Base-by-base conservation (phyloP, 2,888 invertebrate species). In the Cryptops parisi region DNA sequence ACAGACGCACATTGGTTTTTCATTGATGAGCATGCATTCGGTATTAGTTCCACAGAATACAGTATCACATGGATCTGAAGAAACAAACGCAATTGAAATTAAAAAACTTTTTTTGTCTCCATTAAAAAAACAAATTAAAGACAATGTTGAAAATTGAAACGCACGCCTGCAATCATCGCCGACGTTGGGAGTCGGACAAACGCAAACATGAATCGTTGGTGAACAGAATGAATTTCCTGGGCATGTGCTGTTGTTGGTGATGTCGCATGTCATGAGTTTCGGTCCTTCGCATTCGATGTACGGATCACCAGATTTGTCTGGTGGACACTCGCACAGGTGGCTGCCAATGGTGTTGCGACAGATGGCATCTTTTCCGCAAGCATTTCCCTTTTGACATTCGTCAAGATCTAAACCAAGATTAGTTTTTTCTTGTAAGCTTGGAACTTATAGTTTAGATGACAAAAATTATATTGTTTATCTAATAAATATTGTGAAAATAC, bases 161-260 rank as follows among this genome's bases (percentile, higher is more conserved):
- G 25, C 47, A 47, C 86, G 90, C 70, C 89, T 78, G 63, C 91
- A 91, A 64, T 89, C 87, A 62, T 88, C 86, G 61, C 90, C 91
- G 61, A 87, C 75, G 66, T 90, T 90, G 0, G 91, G 91, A 64
- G 87, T 87, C 2, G 89, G 90, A 63, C 91, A 91, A 38, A 87
- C 68, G 66, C 91, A 91, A 62, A 84, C 78, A 55, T 80, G 78
- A 58, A 80, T 78, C 19, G 60, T 55, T 5, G 73, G 65, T 64
- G 88, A 84, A 64, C 91, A 91, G 59, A 88, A 73, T 3, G 89
- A 82, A 72, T 91, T 90, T 62, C 90, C 90, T 24, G 89, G 88
- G 68, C 91, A 91, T 21, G 55, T 53, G 38, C 55, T 57, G 59
- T 88, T 84, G 49, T 76, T 76, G 64, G 85, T 81, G 1, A 67